phyloP scores from a whole-genome alignment of 2,888 invertebrate species.

The Xestia ashworthii region DNA sequence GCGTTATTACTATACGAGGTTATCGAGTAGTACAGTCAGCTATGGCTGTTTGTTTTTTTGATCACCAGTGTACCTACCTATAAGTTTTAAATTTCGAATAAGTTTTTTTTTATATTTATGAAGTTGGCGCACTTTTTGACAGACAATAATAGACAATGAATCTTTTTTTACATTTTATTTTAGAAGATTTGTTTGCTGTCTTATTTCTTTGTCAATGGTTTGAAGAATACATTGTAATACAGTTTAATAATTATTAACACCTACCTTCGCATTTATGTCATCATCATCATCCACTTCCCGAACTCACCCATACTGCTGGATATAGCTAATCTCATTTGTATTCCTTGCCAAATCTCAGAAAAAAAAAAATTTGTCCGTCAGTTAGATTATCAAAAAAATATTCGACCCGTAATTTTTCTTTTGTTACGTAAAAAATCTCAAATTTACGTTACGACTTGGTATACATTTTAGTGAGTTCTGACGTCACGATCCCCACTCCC shows the following conservation, averaged over 20 bases:
- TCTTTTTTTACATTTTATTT: not conserved
- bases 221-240: not conserved
- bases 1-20: slow-evolving; percentile 61
- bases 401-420: no score
- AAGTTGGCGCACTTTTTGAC: not conserved
- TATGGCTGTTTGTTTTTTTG: slow-evolving; percentile 2
- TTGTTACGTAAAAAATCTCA: no score
- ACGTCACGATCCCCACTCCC: no score
- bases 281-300: no score
- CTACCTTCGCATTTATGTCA: no score
- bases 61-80: slow-evolving; percentile 6
- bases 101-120: not conserved
- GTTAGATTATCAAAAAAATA: no score
- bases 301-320: no score
- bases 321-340: no score
- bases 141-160: not conserved
- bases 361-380: no score
- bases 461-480: no score
- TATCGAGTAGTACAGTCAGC: slow-evolving; percentile 46
- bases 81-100: not conserved
- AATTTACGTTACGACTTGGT: no score
- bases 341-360: not conserved
- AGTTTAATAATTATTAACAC: not conserved
- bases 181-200: not conserved
- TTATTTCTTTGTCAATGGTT: not conserved